phyloP scores from a whole-genome alignment of 2,113 vertebrate genomes.

The Chascanopsetta lugubris region DNA sequence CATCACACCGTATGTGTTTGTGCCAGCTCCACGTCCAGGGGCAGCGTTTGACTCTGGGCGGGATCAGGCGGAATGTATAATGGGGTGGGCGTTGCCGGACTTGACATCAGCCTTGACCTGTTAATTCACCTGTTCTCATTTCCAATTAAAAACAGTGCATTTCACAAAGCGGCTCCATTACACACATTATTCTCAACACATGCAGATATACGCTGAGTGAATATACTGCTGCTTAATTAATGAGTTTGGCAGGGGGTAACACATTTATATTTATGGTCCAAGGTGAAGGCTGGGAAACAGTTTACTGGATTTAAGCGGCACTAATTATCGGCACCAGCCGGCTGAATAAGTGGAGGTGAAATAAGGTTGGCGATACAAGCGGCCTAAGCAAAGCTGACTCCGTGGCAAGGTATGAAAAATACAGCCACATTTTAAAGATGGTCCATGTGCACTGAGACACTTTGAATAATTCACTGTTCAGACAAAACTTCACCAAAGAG shows the following conservation, averaged over 20 bases:
- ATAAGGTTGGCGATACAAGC: not conserved
- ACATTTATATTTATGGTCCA: slow-evolving; percentile 21
- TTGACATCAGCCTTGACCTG: slow-evolving; percentile 22
- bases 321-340: not conserved
- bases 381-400: not conserved
- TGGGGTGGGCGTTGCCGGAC: slow-evolving; percentile 20
- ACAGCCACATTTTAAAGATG: not conserved
- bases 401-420: not conserved
- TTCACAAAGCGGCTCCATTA: slow-evolving; percentile 3
- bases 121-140: slow-evolving; percentile 43
- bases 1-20: not conserved
- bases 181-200: slow-evolving; percentile 24
- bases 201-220: not conserved
- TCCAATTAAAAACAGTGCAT: slow-evolving; percentile 24
- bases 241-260: slow-evolving; percentile 1
- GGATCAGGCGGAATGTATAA: slow-evolving; percentile 28
- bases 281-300: slow-evolving; percentile 21
- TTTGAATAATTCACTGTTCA: not conserved
- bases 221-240: slow-evolving; percentile 32
- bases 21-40: slow-evolving; percentile 2
- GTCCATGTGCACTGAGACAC: not conserved
- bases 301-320: slow-evolving; percentile 7
- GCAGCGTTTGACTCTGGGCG: slow-evolving; percentile 19
- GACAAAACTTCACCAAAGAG: not conserved
- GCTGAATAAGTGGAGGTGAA: slow-evolving; percentile 4